A percentile compares a stretch with the other conserved stretches of the same genome.
These are phyloP conservation scores for Cuculus canorus DNA, from an alignment of 2,797 vertebrate species.

Conservation along the genomic window DNA sequence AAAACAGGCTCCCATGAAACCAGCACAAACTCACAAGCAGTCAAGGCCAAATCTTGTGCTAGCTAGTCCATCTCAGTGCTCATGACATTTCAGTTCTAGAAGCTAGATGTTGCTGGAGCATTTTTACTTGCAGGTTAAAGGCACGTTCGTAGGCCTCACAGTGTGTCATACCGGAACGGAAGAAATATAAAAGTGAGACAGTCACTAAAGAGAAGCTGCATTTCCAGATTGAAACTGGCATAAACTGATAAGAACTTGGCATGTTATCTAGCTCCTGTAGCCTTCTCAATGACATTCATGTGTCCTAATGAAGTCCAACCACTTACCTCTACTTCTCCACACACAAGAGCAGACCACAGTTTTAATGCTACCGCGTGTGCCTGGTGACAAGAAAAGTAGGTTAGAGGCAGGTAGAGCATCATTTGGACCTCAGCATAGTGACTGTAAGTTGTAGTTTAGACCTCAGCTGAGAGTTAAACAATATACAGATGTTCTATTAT, in stretches of 20 bases:
- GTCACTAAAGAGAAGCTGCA: neutral
- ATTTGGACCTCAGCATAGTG: neutral
- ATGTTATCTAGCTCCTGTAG: neutral
- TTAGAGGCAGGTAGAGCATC: neutral
- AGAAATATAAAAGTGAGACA: neutral
- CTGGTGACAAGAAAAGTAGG: neutral
- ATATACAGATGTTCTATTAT: too few species aligned
- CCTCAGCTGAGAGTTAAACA: too few species aligned
- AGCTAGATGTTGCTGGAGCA: constrained; percentile 29
- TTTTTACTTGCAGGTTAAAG: constrained; percentile 24
- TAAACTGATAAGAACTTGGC: neutral
- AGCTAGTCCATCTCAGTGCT: neutral
- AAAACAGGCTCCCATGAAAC: neutral
- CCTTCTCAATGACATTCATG: neutral
- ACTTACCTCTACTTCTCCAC: neutral
- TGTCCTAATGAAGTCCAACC: neutral
- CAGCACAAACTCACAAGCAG: neutral
- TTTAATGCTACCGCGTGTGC: neutral
- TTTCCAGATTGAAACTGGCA: neutral
- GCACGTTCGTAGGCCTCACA: neutral
- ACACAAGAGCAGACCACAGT: neutral
- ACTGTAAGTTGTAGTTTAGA: neutral
- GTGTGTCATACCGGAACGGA: neutral
- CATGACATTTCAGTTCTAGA: constrained; percentile 46
- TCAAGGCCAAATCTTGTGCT: neutral